A percentile compares a stretch with the other conserved stretches of the same genome.
phyloP scores from a whole-genome alignment of 2,888 invertebrate species.

The Apamea monoglypha region DNA sequence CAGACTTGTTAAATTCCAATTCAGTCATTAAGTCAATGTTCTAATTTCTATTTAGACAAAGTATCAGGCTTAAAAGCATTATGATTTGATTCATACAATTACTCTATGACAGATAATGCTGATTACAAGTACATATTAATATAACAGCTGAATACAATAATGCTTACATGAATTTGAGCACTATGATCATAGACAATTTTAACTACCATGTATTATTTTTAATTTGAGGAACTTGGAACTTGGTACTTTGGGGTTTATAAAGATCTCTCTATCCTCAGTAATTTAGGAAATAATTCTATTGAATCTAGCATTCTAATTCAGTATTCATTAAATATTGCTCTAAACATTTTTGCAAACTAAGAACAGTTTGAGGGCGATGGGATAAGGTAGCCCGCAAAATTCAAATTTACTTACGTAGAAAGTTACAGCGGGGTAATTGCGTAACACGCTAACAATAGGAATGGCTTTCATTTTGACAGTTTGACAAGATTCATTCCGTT shows the following conservation, averaged over 20 bases:
- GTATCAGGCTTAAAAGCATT: not conserved
- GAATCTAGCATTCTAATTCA: conserved; percentile 34
- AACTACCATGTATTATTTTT: not conserved
- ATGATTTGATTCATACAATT: conserved; percentile 12
- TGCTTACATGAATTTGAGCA: conserved; percentile 37
- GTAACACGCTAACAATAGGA: too few relatives aligned
- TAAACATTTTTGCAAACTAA: conserved; percentile 15
- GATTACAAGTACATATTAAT: not conserved
- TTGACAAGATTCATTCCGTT: too few relatives aligned
- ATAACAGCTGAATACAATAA: conserved; percentile 6
- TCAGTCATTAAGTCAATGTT: conserved; percentile 16
- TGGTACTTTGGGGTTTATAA: conserved; percentile 8
- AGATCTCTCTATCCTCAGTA: not conserved
- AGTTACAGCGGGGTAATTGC: too few relatives aligned
- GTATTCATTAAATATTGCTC: conserved; percentile 11
- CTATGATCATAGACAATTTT: not conserved
- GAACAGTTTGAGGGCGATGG: not conserved
- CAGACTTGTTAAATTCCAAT: not conserved
- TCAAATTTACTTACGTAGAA: not conserved
- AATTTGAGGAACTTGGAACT: conserved; percentile 1
- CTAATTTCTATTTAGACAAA: not conserved
- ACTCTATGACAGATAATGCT: conserved; percentile 1
- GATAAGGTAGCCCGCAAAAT: not conserved
- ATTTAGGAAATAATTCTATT: conserved; percentile 3
- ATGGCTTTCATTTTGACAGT: too few relatives aligned